Evolutionary conservation across 2,797 vertebrate species (phyloP).

Genomic region (Anas flavirostris): DNA sequence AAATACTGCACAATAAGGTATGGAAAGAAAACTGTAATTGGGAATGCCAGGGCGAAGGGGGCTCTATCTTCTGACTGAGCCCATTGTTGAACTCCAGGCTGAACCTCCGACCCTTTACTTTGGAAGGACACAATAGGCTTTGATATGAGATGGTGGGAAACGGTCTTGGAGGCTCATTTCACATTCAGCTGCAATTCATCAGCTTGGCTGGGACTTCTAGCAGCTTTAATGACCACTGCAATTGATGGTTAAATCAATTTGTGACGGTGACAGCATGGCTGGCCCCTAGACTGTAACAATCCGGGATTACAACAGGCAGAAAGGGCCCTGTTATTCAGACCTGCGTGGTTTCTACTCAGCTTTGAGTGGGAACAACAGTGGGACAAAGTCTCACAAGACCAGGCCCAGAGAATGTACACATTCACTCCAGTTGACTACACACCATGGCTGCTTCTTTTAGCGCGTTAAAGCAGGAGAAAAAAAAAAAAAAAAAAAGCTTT

Average conservation of each 20-base stretch:
- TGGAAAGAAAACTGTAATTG: slow-evolving; percentile 83
- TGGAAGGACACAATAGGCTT: slow-evolving; percentile 92
- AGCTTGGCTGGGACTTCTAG: slow-evolving; percentile 84
- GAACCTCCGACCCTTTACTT: slow-evolving; percentile 90
- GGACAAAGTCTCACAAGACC: slow-evolving; percentile 78
- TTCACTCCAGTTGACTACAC: slow-evolving; percentile 77
- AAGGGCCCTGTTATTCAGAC: slow-evolving; percentile 80
- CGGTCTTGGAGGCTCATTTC: slow-evolving; percentile 83
- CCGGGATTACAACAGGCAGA: slow-evolving; percentile 86
- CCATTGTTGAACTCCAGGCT: slow-evolving; percentile 87
- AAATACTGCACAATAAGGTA: slow-evolving; percentile 83
- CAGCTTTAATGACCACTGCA: slow-evolving; percentile 87
- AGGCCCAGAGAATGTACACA: slow-evolving; percentile 72
- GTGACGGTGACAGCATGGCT: slow-evolving; percentile 91
- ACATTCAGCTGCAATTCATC: slow-evolving; percentile 88
- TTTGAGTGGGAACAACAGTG: slow-evolving; percentile 80
- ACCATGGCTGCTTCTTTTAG: slow-evolving; percentile 72
- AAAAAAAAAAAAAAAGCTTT: slow-evolving; percentile 44
- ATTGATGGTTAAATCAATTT: slow-evolving; percentile 96
- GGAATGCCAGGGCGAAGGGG: slow-evolving; percentile 78
- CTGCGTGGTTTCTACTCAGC: slow-evolving; percentile 72
- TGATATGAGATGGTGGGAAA: slow-evolving; percentile 94
- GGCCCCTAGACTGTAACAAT: slow-evolving; percentile 89
- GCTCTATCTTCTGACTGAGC: slow-evolving; percentile 82
- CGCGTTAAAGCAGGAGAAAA: background rate